Evolutionary conservation across 2,888 invertebrate species (phyloP).

Genomic region (Metallyticus violacea): DNA sequence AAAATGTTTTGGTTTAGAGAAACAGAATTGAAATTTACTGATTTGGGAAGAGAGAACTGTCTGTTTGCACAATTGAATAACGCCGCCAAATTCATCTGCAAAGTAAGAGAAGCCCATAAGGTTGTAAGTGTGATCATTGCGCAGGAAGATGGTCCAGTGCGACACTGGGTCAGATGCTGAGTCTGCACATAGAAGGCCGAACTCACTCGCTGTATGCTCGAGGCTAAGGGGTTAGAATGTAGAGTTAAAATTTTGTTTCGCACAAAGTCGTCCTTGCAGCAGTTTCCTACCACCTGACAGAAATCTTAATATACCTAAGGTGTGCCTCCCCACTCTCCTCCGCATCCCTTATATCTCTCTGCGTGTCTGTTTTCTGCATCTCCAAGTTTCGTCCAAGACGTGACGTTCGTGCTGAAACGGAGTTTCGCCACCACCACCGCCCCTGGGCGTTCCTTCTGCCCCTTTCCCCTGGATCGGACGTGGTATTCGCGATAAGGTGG

Average conservation of each 20-base stretch:
- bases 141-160: background rate
- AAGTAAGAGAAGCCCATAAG: no score
- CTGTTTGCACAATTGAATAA: no score
- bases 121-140: no score
- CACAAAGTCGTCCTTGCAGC: background rate
- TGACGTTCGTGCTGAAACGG: slow-evolving; percentile 8
- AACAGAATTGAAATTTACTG: no score
- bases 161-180: background rate
- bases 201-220: background rate
- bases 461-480: background rate
- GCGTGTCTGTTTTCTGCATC: background rate
- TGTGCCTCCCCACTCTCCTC: background rate
- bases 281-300: slow-evolving; percentile 4
- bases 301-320: slow-evolving; percentile 6
- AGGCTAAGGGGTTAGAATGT: background rate
- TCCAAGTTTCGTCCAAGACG: slow-evolving; percentile 16
- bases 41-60: no score
- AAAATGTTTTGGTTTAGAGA: no score
- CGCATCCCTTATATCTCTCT: no score
- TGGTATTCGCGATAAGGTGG: background rate
- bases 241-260: background rate
- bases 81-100: no score
- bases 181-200: background rate
- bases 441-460: background rate
- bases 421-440: background rate